A percentile compares a stretch with the other conserved stretches of the same genome.
Conservation (phyloP, 2,888 invertebrate species). For the Eristalis intricaria region DNA sequence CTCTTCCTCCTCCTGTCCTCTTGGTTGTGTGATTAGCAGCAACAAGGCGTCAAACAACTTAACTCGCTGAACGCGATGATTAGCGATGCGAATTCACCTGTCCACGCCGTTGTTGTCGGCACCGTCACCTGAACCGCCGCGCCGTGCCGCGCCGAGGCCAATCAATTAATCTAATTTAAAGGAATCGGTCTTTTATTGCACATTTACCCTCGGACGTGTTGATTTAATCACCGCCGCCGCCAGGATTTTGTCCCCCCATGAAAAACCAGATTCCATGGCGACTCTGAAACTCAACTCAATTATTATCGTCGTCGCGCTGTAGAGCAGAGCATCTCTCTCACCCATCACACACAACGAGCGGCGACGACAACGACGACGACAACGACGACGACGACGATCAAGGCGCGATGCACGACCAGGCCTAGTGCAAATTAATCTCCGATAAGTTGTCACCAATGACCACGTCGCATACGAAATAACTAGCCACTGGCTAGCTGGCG, state of each 20-base stretch:
- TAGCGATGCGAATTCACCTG: slow-evolving; percentile 67
- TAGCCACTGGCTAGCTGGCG: not conserved
- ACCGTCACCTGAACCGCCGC: not conserved
- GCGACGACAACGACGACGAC: too few relatives aligned
- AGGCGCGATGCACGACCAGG: slow-evolving; percentile 22
- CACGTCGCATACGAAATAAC: slow-evolving; percentile 68
- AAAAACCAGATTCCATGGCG: slow-evolving; percentile 45
- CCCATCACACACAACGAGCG: slow-evolving; percentile 12
- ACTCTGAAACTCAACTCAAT: slow-evolving; percentile 59
- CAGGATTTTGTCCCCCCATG: slow-evolving; percentile 27
- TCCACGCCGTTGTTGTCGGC: slow-evolving; percentile 42
- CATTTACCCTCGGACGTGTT: slow-evolving; percentile 49
- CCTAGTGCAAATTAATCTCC: slow-evolving; percentile 70
- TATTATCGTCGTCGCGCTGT: slow-evolving; percentile 39
- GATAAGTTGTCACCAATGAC: slow-evolving; percentile 71
- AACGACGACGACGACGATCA: not conserved
- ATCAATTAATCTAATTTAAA: slow-evolving; percentile 72
- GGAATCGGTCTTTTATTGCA: slow-evolving; percentile 64
- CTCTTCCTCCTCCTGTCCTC: not conserved
- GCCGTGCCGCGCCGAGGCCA: slow-evolving; percentile 33
- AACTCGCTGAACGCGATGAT: slow-evolving; percentile 66
- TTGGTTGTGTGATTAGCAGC: slow-evolving; percentile 26
- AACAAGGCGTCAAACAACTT: slow-evolving; percentile 63
- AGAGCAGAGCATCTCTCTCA: slow-evolving; percentile 52
- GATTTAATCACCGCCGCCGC: slow-evolving; percentile 65